A percentile compares a stretch with the other conserved stretches of the same genome.
Evolutionary conservation across 35 echinoderm and acorn worm genomes (phyloP).

Genomic region (Amphiura filiformis): DNA sequence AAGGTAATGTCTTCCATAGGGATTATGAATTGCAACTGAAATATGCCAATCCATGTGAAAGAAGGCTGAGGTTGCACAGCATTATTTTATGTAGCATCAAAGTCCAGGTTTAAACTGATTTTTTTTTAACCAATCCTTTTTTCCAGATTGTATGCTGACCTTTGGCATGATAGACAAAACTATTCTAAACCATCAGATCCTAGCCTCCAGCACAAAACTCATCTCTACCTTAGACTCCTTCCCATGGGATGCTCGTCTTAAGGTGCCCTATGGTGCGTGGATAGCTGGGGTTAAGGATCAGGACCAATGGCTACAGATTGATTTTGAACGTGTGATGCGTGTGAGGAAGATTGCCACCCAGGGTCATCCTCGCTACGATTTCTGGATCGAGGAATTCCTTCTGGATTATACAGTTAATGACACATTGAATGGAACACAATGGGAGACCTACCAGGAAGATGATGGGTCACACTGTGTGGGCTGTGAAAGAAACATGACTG

Average conservation of each 20-base stretch:
- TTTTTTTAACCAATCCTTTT: too few relatives aligned
- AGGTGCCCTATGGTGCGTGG: conserved; percentile 75
- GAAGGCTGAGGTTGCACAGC: too few relatives aligned
- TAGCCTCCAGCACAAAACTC: conserved; percentile 76
- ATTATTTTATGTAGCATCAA: too few relatives aligned
- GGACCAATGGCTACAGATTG: conserved; percentile 72
- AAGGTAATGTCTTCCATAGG: too few relatives aligned
- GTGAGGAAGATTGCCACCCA: conserved; percentile 83
- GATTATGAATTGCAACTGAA: too few relatives aligned
- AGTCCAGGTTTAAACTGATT: too few relatives aligned
- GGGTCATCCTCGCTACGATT: conserved; percentile 77
- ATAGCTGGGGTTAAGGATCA: conserved; percentile 62
- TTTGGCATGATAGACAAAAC: conserved; percentile 82
- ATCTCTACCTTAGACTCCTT: conserved; percentile 67
- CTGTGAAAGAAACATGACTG: not conserved
- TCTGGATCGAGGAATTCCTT: conserved; percentile 49
- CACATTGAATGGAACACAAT: conserved; percentile 46
- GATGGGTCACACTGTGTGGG: not conserved
- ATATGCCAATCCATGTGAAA: too few relatives aligned
- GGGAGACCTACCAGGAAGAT: conserved; percentile 68
- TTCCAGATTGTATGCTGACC: conserved; percentile 71
- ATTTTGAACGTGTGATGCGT: conserved; percentile 82
- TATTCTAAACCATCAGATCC: conserved; percentile 62
- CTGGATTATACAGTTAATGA: conserved; percentile 73
- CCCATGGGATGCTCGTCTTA: conserved; percentile 73